Evolutionary conservation across 2,113 vertebrate species (phyloP), one percentile per base, ranked within the genome.

Genomic region (Oreochromis tanganicae): DNA sequence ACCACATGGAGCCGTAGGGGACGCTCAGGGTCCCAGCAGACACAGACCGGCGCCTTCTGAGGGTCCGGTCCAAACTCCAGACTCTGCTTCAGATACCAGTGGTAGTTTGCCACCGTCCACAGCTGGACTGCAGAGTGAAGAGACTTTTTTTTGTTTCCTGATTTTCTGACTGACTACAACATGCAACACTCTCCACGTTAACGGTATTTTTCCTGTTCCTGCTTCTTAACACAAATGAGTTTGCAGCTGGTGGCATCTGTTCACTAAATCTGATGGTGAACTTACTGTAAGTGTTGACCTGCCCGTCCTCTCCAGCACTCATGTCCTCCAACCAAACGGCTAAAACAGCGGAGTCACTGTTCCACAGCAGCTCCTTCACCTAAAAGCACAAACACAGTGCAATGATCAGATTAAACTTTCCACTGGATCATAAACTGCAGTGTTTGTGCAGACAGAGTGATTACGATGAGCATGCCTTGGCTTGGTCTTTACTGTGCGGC

Each of bases 81-180:
- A 59, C 96, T 98, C 93, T 99, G 99, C 85, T 99, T 99, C 91
- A 99, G 96, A 84, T 99, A 99, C 98, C 98, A 99, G 95, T 99
- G 98, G 88, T 98, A 99, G 96, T 99, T 99, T 3, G 97, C 97
- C 54, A 97, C 96, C 0, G 96, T 97, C 99, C 99, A 99, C 55
- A 99, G 95, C 93, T 99, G 98, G 95, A 99, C 99, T 99, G 89
- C 1, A 88, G 83, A 32, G 3, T 9, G 0, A 66, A 24, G 7
- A 73, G 13, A 73, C 12, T 16, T 43, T 17, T 46, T 71, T 46
- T 27, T 73, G 41, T 73, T 29, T 73, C n/a, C 68, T 29, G 0
- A 73, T 48, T 71, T 71, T 71, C 38, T 46, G 38, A 71, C n/a
- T 73, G 38, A 29, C 68, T 48, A 29, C 21, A 46, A 73, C 24